A percentile compares a stretch with the other conserved stretches of the same genome.
Evolutionary conservation across 1,140 invertebrate genomes (phyloP).

Genomic region (Leptoteleia sp.): DNA sequence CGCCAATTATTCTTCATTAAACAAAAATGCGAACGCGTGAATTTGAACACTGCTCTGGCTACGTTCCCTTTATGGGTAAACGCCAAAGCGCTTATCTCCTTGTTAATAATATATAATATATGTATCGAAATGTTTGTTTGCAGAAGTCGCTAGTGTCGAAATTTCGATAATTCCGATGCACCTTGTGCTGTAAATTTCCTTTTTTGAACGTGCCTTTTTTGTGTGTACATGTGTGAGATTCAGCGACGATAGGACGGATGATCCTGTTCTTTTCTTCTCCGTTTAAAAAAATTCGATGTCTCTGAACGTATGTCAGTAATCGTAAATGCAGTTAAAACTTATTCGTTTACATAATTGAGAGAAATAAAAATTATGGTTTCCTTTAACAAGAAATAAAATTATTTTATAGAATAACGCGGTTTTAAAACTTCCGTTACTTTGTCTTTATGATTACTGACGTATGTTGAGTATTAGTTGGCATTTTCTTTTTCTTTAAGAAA

Average conservation of each 20-base stretch:
- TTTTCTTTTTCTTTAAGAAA: too few relatives aligned
- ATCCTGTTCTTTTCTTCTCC: conserved; percentile 7
- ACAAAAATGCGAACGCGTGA: conserved; percentile 20
- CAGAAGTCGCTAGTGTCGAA: conserved; percentile 46
- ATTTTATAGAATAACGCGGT: too few relatives aligned
- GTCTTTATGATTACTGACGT: conserved; percentile 22
- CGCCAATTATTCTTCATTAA: conserved; percentile 20
- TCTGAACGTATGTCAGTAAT: conserved; percentile 14
- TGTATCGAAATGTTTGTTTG: conserved; percentile 41
- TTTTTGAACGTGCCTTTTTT: conserved; percentile 2
- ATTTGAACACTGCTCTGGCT: conserved; percentile 21
- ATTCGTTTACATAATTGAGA: too few relatives aligned
- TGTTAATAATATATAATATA: conserved; percentile 40
- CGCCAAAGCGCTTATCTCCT: conserved; percentile 21
- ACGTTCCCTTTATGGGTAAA: conserved; percentile 31
- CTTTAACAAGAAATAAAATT: too few relatives aligned
- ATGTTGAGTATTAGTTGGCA: conserved; percentile 1
- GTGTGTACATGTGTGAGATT: conserved; percentile 21
- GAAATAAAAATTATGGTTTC: too few relatives aligned
- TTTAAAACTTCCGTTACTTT: too few relatives aligned
- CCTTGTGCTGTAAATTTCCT: conserved; percentile 19
- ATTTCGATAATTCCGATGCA: conserved; percentile 36
- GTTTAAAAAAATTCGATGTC: conserved; percentile 23
- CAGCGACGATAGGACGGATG: conserved; percentile 48
- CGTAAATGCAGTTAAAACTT: not conserved